Evolutionary conservation across 2,797 vertebrate genomes (phyloP).

Genomic region (Coregonus sp.): DNA sequence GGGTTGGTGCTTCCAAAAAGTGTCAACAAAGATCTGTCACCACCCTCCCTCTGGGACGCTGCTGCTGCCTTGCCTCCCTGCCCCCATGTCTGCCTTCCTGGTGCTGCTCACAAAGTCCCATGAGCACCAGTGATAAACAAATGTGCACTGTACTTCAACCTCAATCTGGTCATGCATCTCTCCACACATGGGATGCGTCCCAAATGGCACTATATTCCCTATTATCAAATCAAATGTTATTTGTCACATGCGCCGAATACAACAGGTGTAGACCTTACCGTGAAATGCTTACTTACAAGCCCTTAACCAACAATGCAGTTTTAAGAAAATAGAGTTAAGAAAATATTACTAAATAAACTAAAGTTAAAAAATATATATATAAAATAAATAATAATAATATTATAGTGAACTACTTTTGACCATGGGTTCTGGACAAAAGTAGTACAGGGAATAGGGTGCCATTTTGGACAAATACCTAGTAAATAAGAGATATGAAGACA

Average conservation of each 20-base stretch:
- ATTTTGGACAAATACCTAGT: slow-evolving; percentile 1
- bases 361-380: too few relatives aligned
- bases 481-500: neutral
- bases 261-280: too few relatives aligned
- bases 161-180: slow-evolving; percentile 9
- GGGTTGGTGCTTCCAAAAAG: neutral
- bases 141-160: neutral
- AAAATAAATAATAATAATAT: too few relatives aligned
- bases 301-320: too few relatives aligned
- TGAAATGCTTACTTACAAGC: too few relatives aligned
- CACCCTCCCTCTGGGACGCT: neutral
- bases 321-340: too few relatives aligned
- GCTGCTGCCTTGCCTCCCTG: neutral
- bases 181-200: neutral
- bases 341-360: too few relatives aligned
- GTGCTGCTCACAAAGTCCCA: neutral
- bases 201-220: neutral
- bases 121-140: slow-evolving; percentile 6
- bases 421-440: too few relatives aligned
- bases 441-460: neutral
- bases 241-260: too few relatives aligned
- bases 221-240: neutral
- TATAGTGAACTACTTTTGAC: too few relatives aligned
- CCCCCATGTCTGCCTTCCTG: neutral
- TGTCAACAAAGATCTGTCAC: slow-evolving; percentile 14